These are phyloP conservation scores for Sminthopsis crassicaudata DNA, from an alignment of 2,113 vertebrate genomes.

Conservation along the genomic window DNA sequence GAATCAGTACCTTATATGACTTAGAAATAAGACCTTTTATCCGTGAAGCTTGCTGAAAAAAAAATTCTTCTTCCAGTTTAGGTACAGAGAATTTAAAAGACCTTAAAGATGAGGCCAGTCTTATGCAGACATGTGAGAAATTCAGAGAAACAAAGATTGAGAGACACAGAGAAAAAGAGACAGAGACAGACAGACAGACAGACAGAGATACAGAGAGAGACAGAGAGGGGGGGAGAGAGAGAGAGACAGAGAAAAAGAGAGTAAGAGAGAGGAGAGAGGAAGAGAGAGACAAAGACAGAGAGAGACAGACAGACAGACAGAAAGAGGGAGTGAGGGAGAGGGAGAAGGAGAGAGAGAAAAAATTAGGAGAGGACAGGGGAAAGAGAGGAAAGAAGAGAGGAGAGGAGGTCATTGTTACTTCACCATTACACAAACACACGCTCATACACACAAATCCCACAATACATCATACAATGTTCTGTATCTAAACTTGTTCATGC, in stretches of 20 bases:
- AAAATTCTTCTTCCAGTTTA: background rate
- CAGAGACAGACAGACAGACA: background rate
- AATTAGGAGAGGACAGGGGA: too few relatives aligned
- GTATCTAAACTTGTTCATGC: background rate
- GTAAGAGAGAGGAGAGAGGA: too few relatives aligned
- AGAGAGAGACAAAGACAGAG: background rate
- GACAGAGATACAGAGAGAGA: too few relatives aligned
- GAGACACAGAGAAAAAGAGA: background rate
- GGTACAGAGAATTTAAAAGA: background rate
- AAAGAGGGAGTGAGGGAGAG: background rate
- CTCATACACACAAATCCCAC: background rate
- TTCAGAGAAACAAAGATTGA: background rate
- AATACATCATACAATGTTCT: background rate
- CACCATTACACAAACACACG: background rate
- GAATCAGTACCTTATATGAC: background rate
- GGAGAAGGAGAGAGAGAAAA: background rate
- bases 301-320: background rate
- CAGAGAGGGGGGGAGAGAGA: too few relatives aligned
- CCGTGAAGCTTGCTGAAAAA: background rate
- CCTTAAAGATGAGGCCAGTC: background rate
- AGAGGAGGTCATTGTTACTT: background rate
- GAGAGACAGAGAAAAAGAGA: too few relatives aligned
- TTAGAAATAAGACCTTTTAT: background rate
- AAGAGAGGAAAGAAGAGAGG: too few relatives aligned
- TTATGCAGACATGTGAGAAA: background rate